A percentile compares a stretch with the other conserved stretches of the same genome.
phyloP scores from a whole-genome alignment of 2,797 vertebrate genomes.

The Pagetopsis macropterus region DNA sequence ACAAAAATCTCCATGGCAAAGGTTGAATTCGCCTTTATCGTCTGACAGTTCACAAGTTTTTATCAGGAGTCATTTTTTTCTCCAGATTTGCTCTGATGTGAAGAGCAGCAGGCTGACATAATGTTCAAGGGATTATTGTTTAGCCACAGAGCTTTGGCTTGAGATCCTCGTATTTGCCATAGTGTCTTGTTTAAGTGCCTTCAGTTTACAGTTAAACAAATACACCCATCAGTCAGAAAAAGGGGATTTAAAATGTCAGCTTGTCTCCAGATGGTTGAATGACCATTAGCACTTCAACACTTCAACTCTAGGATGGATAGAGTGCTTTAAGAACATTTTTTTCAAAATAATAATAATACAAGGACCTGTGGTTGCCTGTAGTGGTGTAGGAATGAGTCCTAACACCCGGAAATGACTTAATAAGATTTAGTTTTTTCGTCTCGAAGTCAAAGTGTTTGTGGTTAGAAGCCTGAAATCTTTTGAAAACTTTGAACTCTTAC shows the following conservation, averaged over 20 bases:
- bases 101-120: background rate
- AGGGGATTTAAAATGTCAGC: background rate
- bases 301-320: too few species aligned
- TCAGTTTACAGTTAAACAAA: constrained; percentile 20
- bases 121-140: constrained; percentile 1
- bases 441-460: too few species aligned
- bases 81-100: background rate
- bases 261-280: too few species aligned
- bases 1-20: background rate
- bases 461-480: too few species aligned
- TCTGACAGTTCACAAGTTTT: background rate
- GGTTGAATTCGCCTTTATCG: background rate
- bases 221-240: constrained; percentile 13
- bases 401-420: too few species aligned
- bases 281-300: background rate
- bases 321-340: too few species aligned
- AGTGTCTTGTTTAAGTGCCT: background rate
- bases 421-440: too few species aligned
- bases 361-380: too few species aligned
- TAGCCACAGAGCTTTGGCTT: constrained; percentile 14
- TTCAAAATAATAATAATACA: too few species aligned
- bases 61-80: background rate
- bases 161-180: constrained; percentile 5
- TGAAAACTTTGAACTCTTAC: too few species aligned
- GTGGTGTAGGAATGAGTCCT: too few species aligned